Base-by-base conservation (phyloP, 2,113 vertebrate genomes). In the Perca fluviatilis region DNA sequence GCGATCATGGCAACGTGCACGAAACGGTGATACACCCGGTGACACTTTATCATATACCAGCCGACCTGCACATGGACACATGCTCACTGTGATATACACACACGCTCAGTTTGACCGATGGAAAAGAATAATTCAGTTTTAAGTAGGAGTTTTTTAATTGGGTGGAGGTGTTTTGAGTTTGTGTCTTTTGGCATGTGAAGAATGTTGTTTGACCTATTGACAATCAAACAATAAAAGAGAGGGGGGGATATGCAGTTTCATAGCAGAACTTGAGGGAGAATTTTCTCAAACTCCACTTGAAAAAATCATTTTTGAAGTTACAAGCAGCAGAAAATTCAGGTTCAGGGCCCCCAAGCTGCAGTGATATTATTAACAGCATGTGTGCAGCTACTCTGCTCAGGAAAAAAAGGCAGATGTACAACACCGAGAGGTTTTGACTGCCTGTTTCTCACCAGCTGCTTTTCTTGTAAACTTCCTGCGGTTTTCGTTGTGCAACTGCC, bases 401-500 rank as follows among this genome's bases (percentile, higher is more conserved):
- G 69, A 74, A 58, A 53, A 53, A 43, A 33, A 84, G 53, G 77
- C 82, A 77, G 79, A 87, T 73, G 84, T 53, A 33, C 10, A 36
- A 53, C 68, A 33, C 74, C 14, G 70, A 18, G 62, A 74, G 84
- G 75, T 68, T 86, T 61, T 64, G 36, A 65, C 83, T 60, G 84
- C 82, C 62, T 80, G 70, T 71, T 86, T 86, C 57, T 79, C 82
- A 79, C 85, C 86, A 83, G 88, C 85, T 88, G 86, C 66, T 82
- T 77, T 66, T 74, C 82, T 83, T 85, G 86, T 92, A 77, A 92
- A 89, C 86, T 79, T 82, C 83, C 83, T 83, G 83, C 19, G 40
- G 90, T 85, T 88, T 80, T 76, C 21, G 56, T 25, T 65, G 67
- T 14, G 75, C 63, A 19, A 13, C 81, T 25, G 71, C 76, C 47